Evolutionary conservation across 2,797 vertebrate genomes (phyloP).

Genomic region (Schizothorax lantsangensis): DNA sequence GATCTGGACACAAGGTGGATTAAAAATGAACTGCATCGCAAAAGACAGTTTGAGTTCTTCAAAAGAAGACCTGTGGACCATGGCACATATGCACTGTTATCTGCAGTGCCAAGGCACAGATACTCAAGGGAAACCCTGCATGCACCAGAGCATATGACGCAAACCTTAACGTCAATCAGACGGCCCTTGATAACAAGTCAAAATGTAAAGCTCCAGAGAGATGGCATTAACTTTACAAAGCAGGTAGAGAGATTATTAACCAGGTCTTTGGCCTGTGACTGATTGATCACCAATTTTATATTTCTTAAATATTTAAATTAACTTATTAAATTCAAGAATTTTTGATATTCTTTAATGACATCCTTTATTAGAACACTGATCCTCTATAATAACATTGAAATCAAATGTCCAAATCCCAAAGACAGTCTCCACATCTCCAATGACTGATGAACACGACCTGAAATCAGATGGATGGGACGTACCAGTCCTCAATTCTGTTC

Average conservation of each 20-base stretch:
- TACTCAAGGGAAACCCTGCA: slow-evolving; percentile 45
- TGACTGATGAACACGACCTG: slow-evolving; percentile 43
- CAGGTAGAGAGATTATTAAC: slow-evolving; percentile 67
- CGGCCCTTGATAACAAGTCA: slow-evolving; percentile 54
- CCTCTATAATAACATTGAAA: background rate
- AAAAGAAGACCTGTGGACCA: slow-evolving; percentile 75
- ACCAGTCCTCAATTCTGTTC: slow-evolving; percentile 28
- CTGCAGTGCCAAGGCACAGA: slow-evolving; percentile 43
- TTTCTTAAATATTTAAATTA: background rate
- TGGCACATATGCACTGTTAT: slow-evolving; percentile 46
- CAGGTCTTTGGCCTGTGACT: background rate
- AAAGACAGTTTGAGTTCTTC: slow-evolving; percentile 78
- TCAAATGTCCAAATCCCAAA: slow-evolving; percentile 31
- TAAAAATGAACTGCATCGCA: slow-evolving; percentile 74
- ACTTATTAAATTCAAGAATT: background rate
- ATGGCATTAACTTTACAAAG: slow-evolving; percentile 63
- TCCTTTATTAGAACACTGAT: background rate
- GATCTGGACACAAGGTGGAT: slow-evolving; percentile 67
- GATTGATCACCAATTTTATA: background rate
- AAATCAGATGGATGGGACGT: slow-evolving; percentile 25
- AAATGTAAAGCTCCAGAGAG: slow-evolving; percentile 56
- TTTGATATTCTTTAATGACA: background rate
- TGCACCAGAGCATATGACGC: slow-evolving; percentile 44
- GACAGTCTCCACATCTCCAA: slow-evolving; percentile 15
- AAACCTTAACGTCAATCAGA: slow-evolving; percentile 59